Conservation (phyloP, 2,888 invertebrate species). For the Atherix ibis region DNA sequence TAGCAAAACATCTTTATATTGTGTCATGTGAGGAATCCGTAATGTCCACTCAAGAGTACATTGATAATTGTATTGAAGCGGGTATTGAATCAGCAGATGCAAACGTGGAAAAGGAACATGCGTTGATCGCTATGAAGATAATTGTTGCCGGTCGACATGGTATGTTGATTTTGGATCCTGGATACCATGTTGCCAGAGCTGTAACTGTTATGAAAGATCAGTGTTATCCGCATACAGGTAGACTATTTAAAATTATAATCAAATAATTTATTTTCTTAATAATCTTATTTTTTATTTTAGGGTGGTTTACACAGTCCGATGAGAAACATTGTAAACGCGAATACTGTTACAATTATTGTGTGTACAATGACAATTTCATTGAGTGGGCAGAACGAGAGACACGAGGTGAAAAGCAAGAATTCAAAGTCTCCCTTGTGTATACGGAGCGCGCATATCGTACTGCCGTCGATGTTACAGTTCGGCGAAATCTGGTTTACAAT, state of each 20-base stretch:
- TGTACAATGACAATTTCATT: slow-evolving; percentile 55
- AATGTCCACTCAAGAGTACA: slow-evolving; percentile 41
- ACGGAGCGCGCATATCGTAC: slow-evolving; percentile 63
- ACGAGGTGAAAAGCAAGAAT: slow-evolving; percentile 44
- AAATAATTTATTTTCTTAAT: not conserved
- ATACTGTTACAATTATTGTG: slow-evolving; percentile 63
- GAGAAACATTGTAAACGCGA: slow-evolving; percentile 62
- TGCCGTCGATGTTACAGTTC: slow-evolving; percentile 72
- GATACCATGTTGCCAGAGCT: slow-evolving; percentile 75
- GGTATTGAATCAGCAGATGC: slow-evolving; percentile 32
- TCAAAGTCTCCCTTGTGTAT: slow-evolving; percentile 59
- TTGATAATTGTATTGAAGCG: slow-evolving; percentile 37
- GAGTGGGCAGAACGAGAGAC: slow-evolving; percentile 76
- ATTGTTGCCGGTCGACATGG: slow-evolving; percentile 58
- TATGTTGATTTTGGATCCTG: slow-evolving; percentile 72
- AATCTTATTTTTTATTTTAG: slow-evolving; percentile 21
- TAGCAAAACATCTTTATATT: slow-evolving; percentile 50
- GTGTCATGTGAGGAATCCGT: slow-evolving; percentile 82
- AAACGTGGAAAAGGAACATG: slow-evolving; percentile 70
- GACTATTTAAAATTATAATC: not conserved
- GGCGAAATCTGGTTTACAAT: slow-evolving; percentile 76
- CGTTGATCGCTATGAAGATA: slow-evolving; percentile 61
- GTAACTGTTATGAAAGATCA: slow-evolving; percentile 77
- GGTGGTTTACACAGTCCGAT: slow-evolving; percentile 74
- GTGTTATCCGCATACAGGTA: slow-evolving; percentile 63